phyloP scores from a whole-genome alignment of 1,140 invertebrate genomes.

The Sinonovacula constricta region DNA sequence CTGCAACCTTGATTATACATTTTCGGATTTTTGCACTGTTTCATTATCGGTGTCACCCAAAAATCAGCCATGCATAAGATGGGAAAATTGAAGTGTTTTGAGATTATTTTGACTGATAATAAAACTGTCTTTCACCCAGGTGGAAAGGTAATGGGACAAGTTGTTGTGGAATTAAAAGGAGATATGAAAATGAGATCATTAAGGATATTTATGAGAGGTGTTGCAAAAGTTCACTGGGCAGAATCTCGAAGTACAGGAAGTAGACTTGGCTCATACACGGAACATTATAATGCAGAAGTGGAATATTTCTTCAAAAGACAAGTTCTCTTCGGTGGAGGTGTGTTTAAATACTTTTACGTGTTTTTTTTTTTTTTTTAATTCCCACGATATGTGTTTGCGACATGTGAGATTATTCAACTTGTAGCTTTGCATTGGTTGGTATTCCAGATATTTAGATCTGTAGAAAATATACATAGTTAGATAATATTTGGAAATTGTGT shows the following conservation, averaged over 20 bases:
- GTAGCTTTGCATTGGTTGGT: too few species aligned
- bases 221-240: conserved; percentile 81
- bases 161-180: conserved; percentile 79
- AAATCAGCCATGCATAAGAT: conserved; percentile 64
- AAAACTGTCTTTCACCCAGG: conserved; percentile 80
- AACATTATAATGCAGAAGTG: conserved; percentile 80
- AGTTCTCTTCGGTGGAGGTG: conserved; percentile 79
- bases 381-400: not conserved
- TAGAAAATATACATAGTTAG: too few species aligned
- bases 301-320: conserved; percentile 80
- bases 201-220: conserved; percentile 79
- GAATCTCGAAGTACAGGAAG: conserved; percentile 80
- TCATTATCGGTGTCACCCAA: conserved; percentile 13
- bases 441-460: too few species aligned
- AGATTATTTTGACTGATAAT: conserved; percentile 78
- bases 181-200: conserved; percentile 80
- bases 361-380: not conserved
- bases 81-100: conserved; percentile 80
- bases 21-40: conserved; percentile 25
- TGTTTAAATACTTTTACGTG: too few species aligned
- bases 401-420: too few species aligned
- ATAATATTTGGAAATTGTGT: too few species aligned
- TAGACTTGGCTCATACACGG: conserved; percentile 80
- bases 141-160: conserved; percentile 78
- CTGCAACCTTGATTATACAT: not conserved